Base-by-base conservation (phyloP, 2,113 vertebrate species). In the Stegostoma tigrinum region DNA sequence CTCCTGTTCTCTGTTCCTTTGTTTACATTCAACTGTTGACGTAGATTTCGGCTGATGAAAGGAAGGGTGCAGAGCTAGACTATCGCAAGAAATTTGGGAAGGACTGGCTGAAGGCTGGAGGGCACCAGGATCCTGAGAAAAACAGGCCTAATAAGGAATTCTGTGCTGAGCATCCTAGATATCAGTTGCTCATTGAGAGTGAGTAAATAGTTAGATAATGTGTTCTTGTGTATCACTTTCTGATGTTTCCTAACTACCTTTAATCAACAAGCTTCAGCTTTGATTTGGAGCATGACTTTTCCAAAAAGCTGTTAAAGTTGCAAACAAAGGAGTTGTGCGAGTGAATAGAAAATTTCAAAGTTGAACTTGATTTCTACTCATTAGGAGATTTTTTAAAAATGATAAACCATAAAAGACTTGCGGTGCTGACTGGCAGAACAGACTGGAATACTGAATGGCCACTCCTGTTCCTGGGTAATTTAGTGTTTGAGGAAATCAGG, bases 31-130 rank as follows among this genome's bases (percentile, higher is more conserved):
- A n/a, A 34, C 66, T 90, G 68, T 94, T 68, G 85, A 90, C 61
- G 95, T 96, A 99, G 99, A 97, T 99, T 94, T 52, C 94, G 2
- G 96, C 96, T 0, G 97, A 98, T 3, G 99, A 99, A 95, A 96
- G 99, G 96, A 98, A 96, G 96, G 98, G 98, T 95, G 98, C 99
- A 19, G 99, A 99, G 97, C 97, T 99, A 0, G 99, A 99, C 96
- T 99, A 99, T 97, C 97, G 98, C 14, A 99, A 98, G 97, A 97
- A 98, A 97, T 99, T 98, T 96, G 99, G 99, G 1, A 97, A 96
- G 2, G 98, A 98, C 34, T 99, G 99, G 99, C 96, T 98, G 94
- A 97, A 97, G 96, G 98, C 98, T 0, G 98, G 98, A 0, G 99
- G 98, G 0, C 97, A 98, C 23, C 97, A 97, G 86, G 96, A 98